These are phyloP conservation scores for Scolanthus callimorphus DNA, from an alignment of 92 coral and sea anemone genomes.

Conservation along the genomic window DNA sequence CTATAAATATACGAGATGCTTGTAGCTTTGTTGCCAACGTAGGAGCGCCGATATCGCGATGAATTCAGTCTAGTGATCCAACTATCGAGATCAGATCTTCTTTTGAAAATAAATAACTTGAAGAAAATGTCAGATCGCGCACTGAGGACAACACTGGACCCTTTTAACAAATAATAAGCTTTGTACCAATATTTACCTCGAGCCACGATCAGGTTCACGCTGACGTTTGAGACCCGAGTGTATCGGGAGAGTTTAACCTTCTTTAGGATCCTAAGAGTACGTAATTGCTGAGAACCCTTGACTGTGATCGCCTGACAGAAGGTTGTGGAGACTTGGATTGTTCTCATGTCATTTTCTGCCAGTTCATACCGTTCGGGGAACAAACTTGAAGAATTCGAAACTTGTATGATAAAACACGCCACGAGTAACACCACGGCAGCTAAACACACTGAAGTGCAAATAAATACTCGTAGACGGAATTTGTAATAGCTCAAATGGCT, in stretches of 20 bases:
- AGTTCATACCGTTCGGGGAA: constrained; percentile 64
- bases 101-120: constrained; percentile 75
- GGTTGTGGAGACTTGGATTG: constrained; percentile 61
- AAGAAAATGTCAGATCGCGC: constrained; percentile 59
- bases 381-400: constrained; percentile 57
- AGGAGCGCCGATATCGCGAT: neutral
- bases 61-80: constrained; percentile 45
- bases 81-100: constrained; percentile 54
- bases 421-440: constrained; percentile 48
- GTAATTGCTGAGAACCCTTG: constrained; percentile 24
- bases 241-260: constrained; percentile 24
- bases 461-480: constrained; percentile 65
- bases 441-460: constrained; percentile 55
- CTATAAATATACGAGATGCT: constrained; percentile 52
- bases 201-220: constrained; percentile 56
- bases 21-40: constrained; percentile 29
- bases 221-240: constrained; percentile 45
- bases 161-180: constrained; percentile 60
- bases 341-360: constrained; percentile 73
- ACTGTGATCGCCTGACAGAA: constrained; percentile 75
- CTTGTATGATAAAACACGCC: constrained; percentile 58
- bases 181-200: constrained; percentile 73
- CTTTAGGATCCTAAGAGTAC: constrained; percentile 51
- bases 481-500: constrained; percentile 39
- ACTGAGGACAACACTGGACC: constrained; percentile 53